Evolutionary conservation across 1,140 invertebrate species (phyloP), one percentile per base, ranked within the genome.

Genomic region (Caenorhabditis tropicalis): DNA sequence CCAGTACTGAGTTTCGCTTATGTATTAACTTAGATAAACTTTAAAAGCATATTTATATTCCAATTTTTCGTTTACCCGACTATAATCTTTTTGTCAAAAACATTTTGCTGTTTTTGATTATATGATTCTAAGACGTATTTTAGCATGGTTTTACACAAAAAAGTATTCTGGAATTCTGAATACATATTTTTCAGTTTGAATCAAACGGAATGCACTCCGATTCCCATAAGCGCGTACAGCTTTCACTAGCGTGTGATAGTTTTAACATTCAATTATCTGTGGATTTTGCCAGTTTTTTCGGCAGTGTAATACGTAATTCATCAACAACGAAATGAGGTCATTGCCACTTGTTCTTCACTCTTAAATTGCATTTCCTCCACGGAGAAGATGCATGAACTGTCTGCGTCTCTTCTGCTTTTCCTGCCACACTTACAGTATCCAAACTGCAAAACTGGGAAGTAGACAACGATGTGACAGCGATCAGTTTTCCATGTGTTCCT

Each of bases 381-480:
- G 36, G n/a, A 46, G 43, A 74, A 74, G 60, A 43, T 74, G 36
- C 36, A 43, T 43, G 65, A 74, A 36, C 65, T 33, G 29, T 24
- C 65, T 74, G 65, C 65, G 65, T 74, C 65, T 74, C 65, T 43
- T 24, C 19, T 46, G 65, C 33, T 46, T 74, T 74, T 74, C n/a
- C 36, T 43, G 65, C 36, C 65, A 74, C 33, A 65, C 58, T 43
- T 74, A 74, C 65, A 74, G 65, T 74, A 74, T 24, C 33, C 65
- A 43, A 74, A 74, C 65, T 74, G 65, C 65, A 74, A 74, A 74
- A 39, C 65, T 46, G 65, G 65, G 65, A 46, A 74, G 65, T 74
- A 74, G 33, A 31, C 65, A 74, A 10, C 65, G 65, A 74, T 74
- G 36, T 74, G 65, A 74, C 65, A 15, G 36, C 65, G 65, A 74